Conservation (phyloP, 2,113 vertebrate species). For the Eulemur macaco region DNA sequence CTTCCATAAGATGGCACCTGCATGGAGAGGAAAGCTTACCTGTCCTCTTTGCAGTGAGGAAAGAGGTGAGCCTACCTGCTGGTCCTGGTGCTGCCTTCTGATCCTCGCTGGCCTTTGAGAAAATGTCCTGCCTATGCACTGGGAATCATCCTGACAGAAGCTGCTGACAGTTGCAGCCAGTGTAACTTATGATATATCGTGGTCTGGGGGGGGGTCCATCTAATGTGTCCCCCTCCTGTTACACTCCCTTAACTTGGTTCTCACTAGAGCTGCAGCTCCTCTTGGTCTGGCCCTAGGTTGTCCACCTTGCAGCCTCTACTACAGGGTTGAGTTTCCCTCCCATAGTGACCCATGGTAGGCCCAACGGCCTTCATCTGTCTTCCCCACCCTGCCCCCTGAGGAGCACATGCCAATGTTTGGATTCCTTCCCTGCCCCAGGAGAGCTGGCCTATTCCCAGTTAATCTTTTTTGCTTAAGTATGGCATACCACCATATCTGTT, state of each 20-base stretch:
- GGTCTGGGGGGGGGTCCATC: background rate
- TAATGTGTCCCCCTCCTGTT: background rate
- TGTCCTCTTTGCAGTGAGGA: background rate
- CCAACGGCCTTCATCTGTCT: fast-evolving
- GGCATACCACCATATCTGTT: fast-evolving
- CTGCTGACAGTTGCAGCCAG: no score
- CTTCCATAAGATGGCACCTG: background rate
- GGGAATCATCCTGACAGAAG: background rate
- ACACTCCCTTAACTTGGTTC: background rate
- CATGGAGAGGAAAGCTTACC: background rate
- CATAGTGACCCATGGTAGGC: background rate
- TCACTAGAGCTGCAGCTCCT: background rate
- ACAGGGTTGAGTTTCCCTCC: background rate
- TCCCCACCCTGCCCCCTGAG: background rate
- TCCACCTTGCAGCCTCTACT: background rate
- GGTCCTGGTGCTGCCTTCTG: background rate
- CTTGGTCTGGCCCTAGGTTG: background rate
- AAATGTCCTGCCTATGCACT: no score
- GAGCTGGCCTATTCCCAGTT: background rate
- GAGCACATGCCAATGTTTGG: background rate
- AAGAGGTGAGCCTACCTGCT: background rate
- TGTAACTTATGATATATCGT: background rate
- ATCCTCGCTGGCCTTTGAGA: background rate
- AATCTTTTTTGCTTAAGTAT: background rate
- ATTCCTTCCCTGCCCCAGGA: background rate